Conservation (phyloP, 1,140 invertebrate species). For the Xylocopa sonorina region DNA sequence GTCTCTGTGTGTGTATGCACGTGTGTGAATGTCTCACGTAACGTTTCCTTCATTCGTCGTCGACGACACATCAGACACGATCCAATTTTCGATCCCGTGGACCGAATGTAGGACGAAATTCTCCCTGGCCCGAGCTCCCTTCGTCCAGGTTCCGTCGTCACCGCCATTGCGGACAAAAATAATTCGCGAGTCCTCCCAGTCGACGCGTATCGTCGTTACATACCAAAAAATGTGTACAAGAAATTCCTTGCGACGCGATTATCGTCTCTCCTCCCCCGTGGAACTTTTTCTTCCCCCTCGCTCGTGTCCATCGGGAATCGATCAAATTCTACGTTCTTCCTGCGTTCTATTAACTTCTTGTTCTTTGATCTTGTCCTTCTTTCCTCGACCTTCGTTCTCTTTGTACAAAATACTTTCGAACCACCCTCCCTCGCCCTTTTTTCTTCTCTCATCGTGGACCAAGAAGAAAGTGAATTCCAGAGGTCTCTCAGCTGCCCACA, state of each 20-base stretch:
- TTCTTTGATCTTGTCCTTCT: background rate
- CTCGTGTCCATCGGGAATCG: constrained; percentile 11
- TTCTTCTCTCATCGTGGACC: background rate
- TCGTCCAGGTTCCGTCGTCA: constrained; percentile 39
- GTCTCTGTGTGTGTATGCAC: constrained; percentile 42
- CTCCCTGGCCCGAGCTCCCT: constrained; percentile 6
- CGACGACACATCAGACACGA: constrained; percentile 20
- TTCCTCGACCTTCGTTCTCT: constrained; percentile 9
- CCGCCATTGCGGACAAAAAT: constrained; percentile 65
- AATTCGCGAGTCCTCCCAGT: constrained; percentile 65
- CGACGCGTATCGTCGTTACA: constrained; percentile 52
- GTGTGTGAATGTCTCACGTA: constrained; percentile 57
- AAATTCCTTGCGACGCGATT: constrained; percentile 47
- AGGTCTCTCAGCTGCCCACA: too few relatives aligned
- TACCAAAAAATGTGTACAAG: constrained; percentile 54
- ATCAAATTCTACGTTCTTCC: background rate
- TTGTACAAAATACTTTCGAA: constrained; percentile 63
- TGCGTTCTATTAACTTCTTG: background rate
- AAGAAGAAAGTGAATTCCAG: constrained; percentile 35
- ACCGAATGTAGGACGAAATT: constrained; percentile 5
- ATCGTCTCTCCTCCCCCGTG: background rate
- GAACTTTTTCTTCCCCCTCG: constrained; percentile 13
- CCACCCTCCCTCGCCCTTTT: background rate
- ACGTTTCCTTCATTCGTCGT: constrained; percentile 47
- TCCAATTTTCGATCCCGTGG: background rate